Percentiles rank a stretch among this genome's conserved stretches.
phyloP scores from a whole-genome alignment of 2,797 vertebrate genomes.

The Macrochelys suwanniensis region DNA sequence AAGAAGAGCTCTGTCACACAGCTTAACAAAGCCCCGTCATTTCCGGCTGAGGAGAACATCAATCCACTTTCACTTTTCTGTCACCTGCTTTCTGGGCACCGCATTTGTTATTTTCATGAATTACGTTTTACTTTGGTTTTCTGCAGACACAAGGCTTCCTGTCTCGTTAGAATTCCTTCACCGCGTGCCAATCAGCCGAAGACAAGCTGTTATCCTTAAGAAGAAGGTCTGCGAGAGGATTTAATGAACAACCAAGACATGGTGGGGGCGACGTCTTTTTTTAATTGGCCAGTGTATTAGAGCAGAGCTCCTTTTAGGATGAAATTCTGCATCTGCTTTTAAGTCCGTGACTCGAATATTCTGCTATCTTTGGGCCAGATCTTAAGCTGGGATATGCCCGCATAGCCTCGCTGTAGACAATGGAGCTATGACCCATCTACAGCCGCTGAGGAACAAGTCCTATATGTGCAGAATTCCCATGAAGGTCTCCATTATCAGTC shows the following conservation, averaged over 20 bases:
- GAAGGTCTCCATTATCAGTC: not conserved
- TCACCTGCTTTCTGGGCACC: not conserved
- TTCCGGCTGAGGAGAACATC: not conserved
- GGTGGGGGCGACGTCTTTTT: not conserved
- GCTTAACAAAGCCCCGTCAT: not conserved
- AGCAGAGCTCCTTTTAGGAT: not conserved
- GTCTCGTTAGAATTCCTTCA: not conserved
- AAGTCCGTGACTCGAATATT: not conserved
- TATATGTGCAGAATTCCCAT: no score
- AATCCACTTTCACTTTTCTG: accelerated
- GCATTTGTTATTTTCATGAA: not conserved
- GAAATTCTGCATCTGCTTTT: not conserved
- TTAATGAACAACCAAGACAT: not conserved
- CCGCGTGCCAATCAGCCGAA: no score
- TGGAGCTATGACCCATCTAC: not conserved
- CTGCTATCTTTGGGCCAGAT: not conserved
- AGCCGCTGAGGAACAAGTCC: not conserved
- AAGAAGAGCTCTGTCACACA: not conserved
- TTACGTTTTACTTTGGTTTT: not conserved
- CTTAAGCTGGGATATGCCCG: no score
- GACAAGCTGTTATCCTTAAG: not conserved
- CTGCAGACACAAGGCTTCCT: not conserved
- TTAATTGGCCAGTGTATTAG: not conserved
- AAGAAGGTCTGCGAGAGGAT: not conserved
- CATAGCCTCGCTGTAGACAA: not conserved